Percentiles rank a stretch among this genome's conserved stretches.
These are phyloP conservation scores for Antigone vipio DNA, from an alignment of 2,113 vertebrate species.

Conservation along the genomic window DNA sequence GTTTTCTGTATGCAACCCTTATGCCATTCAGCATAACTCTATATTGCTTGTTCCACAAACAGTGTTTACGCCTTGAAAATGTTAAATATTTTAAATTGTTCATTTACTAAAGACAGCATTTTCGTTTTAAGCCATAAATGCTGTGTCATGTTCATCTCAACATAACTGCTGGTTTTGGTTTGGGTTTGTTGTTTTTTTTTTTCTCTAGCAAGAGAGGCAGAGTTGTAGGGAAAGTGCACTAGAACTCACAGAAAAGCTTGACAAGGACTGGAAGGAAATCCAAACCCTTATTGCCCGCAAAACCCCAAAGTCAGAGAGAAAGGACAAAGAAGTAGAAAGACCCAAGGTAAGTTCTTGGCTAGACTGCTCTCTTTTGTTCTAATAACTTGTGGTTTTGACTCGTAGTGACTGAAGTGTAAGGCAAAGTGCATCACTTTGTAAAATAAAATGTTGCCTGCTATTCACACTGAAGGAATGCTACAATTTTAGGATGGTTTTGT, in stretches of 20 bases:
- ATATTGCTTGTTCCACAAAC: background rate
- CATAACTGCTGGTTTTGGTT: background rate
- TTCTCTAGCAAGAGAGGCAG: constrained; percentile 85
- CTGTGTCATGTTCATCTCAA: background rate
- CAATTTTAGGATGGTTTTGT: background rate
- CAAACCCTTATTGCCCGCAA: constrained; percentile 83
- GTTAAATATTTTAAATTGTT: background rate
- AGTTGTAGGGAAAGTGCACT: constrained; percentile 85
- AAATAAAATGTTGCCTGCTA: background rate
- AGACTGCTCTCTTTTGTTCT: background rate
- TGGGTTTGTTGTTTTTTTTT: background rate
- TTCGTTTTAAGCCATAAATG: background rate
- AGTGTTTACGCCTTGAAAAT: background rate
- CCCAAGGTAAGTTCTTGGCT: constrained; percentile 76
- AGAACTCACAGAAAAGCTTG: constrained; percentile 93
- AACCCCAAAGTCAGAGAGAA: constrained; percentile 71
- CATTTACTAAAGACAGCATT: background rate
- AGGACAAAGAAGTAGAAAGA: constrained; percentile 72
- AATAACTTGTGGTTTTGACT: background rate
- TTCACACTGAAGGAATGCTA: background rate
- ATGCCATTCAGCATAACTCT: background rate
- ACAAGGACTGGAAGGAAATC: constrained; percentile 92
- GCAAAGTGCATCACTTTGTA: background rate
- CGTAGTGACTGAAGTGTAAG: background rate
- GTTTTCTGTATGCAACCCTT: background rate